phyloP scores from a whole-genome alignment of 1,140 invertebrate genomes.

The Plectus sambesii region DNA sequence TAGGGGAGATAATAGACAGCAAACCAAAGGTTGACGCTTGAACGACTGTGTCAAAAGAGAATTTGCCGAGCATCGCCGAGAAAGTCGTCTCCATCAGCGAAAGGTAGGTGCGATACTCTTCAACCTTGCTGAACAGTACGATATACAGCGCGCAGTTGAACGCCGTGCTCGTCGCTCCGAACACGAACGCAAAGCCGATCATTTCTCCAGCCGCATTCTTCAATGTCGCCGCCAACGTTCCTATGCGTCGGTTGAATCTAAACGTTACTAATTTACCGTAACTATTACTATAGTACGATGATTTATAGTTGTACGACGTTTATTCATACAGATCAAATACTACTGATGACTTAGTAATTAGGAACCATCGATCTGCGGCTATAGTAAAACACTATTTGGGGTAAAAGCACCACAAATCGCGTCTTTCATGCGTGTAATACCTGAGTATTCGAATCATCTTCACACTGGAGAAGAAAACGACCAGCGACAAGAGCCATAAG shows the following conservation, averaged over 20 bases:
- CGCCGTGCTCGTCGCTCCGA: conserved; percentile 45
- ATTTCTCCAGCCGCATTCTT: conserved; percentile 41
- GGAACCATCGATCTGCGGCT: too few species aligned
- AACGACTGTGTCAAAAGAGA: conserved; percentile 51
- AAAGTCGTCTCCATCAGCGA: conserved; percentile 50
- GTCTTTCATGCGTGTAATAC: too few species aligned
- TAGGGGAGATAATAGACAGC: neutral
- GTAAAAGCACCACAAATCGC: too few species aligned
- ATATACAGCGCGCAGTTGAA: conserved; percentile 52
- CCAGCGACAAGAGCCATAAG: conserved; percentile 49
- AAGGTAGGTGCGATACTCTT: conserved; percentile 50
- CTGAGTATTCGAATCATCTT: conserved; percentile 52
- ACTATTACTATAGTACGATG: too few species aligned
- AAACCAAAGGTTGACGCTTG: conserved; percentile 42
- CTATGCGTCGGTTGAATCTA: conserved; percentile 52
- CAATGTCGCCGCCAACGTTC: conserved; percentile 47
- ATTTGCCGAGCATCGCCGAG: conserved; percentile 53
- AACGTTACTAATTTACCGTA: too few species aligned
- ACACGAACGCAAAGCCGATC: conserved; percentile 47
- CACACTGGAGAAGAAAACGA: conserved; percentile 51
- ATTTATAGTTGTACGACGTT: too few species aligned
- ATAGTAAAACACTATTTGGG: too few species aligned
- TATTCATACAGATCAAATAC: too few species aligned
- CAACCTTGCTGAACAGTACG: conserved; percentile 47
- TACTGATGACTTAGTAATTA: too few species aligned